These are phyloP conservation scores for Boulengeromyrus knoepffleri DNA, from an alignment of 2,113 vertebrate genomes.

Conservation along the genomic window DNA sequence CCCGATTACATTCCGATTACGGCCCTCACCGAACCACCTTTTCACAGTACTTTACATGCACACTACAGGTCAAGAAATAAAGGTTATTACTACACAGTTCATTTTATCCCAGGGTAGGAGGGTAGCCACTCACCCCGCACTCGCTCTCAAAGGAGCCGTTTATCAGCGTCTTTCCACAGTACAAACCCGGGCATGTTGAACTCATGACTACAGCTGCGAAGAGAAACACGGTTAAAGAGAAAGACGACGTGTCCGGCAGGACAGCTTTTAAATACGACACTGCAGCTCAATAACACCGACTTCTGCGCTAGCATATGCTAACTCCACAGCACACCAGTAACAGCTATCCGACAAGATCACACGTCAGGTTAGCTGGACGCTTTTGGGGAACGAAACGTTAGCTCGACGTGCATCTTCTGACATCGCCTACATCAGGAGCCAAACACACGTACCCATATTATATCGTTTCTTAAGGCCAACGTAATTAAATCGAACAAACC, in stretches of 20 bases:
- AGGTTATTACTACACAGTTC: not conserved
- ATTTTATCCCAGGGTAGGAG: not conserved
- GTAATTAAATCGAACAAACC: not conserved
- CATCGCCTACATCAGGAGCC: not conserved
- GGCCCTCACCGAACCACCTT: not conserved
- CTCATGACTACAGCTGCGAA: constrained; percentile 73
- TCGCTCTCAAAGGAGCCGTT: constrained; percentile 66
- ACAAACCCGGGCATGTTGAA: constrained; percentile 78
- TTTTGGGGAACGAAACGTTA: not conserved
- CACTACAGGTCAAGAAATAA: not conserved
- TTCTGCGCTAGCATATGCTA: not conserved
- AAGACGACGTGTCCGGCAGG: not conserved
- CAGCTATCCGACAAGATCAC: not conserved
- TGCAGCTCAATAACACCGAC: not conserved
- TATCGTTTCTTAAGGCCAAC: not conserved
- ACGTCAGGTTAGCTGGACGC: not conserved
- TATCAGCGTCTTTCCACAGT: constrained; percentile 72
- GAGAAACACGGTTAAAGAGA: not conserved
- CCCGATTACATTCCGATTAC: not conserved
- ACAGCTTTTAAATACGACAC: not conserved
- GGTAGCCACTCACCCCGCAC: constrained; percentile 73
- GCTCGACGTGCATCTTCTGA: not conserved
- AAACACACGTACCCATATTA: constrained; percentile 19
- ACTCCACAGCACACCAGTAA: not conserved
- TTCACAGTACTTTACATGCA: not conserved